Base-by-base conservation (phyloP, 2,888 invertebrate species). In the Nebria salina region DNA sequence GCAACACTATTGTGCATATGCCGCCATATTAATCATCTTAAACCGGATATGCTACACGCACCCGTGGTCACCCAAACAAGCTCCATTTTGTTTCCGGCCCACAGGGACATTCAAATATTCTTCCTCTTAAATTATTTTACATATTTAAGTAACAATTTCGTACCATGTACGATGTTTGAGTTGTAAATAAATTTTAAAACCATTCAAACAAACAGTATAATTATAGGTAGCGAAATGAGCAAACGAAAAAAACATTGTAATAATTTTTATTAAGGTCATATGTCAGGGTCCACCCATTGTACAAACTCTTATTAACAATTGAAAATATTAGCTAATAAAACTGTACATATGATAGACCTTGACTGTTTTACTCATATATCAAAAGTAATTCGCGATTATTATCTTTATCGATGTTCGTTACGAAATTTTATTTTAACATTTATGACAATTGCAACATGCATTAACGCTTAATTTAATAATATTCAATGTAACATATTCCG, bases 211-310 rank as follows among this genome's bases (percentile, higher is more conserved):
- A 54, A 54, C 54, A 54, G 54, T 54, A 54, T 54, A 54, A 54
- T 54, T 54, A 54, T 54, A 54, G 54, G 54, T 54, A 54, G 54
- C 54, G 54, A 54, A 3, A 54, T 54, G 54, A 54, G 54, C 54
- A 54, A 54, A 54, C 54, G 54, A 54, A 54, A 54, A 54, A 54
- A 54, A 54, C 54, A 54, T 54, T 54, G 54, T 54, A 54, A 54
- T 54, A 8, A 54, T 54, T 54, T 54, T 54, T 3, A 54, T 7
- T 54, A 54, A 54, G 54, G 54, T 54, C 54, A 54, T 54, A 54
- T 54, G 54, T 54, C 54, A 54, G 54, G 54, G 54, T 54, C 54
- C 13, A 54, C 13, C 8, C 54, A 54, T 54, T 54, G 54, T 54
- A 54, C 54, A 54, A 54, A 54, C 54, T 8, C 54, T 11, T 54